Conservation (phyloP, 92 coral and sea anemone species). For the Ricordea florida region DNA sequence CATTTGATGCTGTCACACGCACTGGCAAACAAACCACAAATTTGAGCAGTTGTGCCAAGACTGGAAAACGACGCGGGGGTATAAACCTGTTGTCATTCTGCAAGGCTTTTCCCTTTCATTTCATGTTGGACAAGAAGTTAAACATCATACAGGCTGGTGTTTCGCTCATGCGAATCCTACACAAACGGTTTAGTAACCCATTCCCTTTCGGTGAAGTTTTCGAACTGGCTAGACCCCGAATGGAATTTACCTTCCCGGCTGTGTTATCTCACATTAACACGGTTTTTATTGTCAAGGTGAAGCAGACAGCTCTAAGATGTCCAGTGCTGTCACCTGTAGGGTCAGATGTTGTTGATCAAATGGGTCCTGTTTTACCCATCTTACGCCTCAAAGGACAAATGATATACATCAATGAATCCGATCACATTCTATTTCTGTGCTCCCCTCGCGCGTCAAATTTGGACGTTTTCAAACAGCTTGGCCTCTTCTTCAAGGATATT, state of each 20-base stretch:
- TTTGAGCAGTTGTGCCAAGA: not conserved
- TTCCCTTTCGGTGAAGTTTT: constrained; percentile 80
- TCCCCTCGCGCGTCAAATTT: constrained; percentile 90
- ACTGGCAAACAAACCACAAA: not conserved
- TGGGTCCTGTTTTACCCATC: constrained; percentile 24
- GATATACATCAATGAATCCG: constrained; percentile 87
- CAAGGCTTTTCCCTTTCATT: constrained; percentile 96
- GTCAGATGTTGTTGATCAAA: too few species aligned
- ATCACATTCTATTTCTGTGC: constrained; percentile 84
- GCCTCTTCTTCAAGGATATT: constrained; percentile 83
- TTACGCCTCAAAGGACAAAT: constrained; percentile 97
- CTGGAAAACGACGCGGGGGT: constrained; percentile 7
- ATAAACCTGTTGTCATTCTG: constrained; percentile 90
- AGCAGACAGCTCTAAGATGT: constrained; percentile 1
- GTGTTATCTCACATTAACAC: constrained; percentile 92
- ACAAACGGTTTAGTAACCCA: constrained; percentile 48
- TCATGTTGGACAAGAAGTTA: constrained; percentile 91
- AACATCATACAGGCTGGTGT: constrained; percentile 90
- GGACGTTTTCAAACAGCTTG: constrained; percentile 70
- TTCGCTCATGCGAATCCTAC: constrained; percentile 73
- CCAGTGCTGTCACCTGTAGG: too few species aligned
- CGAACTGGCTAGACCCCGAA: constrained; percentile 84
- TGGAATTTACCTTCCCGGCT: constrained; percentile 82
- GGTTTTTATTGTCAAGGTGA: constrained; percentile 64
- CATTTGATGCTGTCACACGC: constrained; percentile 40